phyloP scores from a whole-genome alignment of 2,888 invertebrate genomes.

The Callyntrura guangdongensis region DNA sequence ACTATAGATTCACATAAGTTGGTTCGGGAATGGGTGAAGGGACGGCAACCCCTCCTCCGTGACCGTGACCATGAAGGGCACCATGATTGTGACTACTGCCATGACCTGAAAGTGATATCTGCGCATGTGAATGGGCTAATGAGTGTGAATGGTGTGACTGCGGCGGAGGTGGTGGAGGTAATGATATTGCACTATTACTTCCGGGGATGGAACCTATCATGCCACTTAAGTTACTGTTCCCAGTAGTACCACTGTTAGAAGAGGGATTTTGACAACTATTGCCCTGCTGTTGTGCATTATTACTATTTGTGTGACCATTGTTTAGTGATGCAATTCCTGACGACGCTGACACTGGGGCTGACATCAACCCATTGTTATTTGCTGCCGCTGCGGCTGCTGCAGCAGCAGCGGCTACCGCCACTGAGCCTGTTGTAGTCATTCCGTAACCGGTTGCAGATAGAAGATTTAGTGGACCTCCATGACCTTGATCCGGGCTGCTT shows the following conservation, averaged over 20 bases:
- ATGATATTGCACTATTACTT: conserved; percentile 47
- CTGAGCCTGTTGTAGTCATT: conserved; percentile 71
- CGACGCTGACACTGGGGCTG: conserved; percentile 72
- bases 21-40: conserved; percentile 91
- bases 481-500: conserved; percentile 81
- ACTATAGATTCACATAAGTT: conserved; percentile 97
- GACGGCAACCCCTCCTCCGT: conserved; percentile 82
- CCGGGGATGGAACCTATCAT: conserved; percentile 74
- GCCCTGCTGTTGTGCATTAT: conserved; percentile 74
- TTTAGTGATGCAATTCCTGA: conserved; percentile 77
- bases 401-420: conserved; percentile 72
- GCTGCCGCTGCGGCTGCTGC: conserved; percentile 69
- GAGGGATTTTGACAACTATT: conserved; percentile 69
- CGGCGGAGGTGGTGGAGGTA: conserved; percentile 71
- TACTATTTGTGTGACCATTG: conserved; percentile 74
- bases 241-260: conserved; percentile 56
- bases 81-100: conserved; percentile 86
- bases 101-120: conserved; percentile 86
- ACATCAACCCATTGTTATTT: conserved; percentile 79
- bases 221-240: conserved; percentile 67
- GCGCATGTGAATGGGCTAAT: conserved; percentile 86
- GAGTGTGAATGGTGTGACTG: conserved; percentile 85
- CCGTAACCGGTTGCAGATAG: conserved; percentile 78
- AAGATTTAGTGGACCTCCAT: conserved; percentile 78
- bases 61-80: conserved; percentile 87